A percentile compares a stretch with the other conserved stretches of the same genome.
phyloP scores from a whole-genome alignment of 2,113 vertebrate species.

The Python bivittatus region DNA sequence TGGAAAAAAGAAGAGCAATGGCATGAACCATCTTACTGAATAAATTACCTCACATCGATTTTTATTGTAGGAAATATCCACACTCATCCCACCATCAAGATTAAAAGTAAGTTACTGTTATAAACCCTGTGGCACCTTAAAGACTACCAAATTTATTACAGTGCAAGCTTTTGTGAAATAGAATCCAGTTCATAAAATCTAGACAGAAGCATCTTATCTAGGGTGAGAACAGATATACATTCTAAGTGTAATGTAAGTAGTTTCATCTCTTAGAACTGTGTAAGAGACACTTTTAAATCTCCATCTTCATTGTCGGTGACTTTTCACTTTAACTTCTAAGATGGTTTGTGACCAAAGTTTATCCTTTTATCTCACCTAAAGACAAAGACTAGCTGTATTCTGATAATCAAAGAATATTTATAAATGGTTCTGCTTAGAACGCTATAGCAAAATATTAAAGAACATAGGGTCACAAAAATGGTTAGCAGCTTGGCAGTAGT shows the following conservation, averaged over 20 bases:
- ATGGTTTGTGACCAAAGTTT: neutral
- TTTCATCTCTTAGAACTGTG: neutral
- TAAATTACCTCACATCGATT: neutral
- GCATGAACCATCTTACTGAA: neutral
- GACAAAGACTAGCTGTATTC: neutral
- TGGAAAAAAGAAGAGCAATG: neutral
- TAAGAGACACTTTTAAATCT: neutral
- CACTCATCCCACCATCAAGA: neutral
- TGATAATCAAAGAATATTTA: neutral
- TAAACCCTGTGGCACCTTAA: neutral
- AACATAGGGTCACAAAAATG: neutral
- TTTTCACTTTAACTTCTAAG: neutral
- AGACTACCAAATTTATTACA: neutral
- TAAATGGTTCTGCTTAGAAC: neutral
- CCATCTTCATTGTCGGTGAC: neutral
- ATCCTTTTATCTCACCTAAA: neutral
- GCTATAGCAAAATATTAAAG: neutral
- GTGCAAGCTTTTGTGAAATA: neutral
- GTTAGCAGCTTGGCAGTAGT: neutral
- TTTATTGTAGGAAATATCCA: neutral
- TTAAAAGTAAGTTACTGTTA: conserved; percentile 11
- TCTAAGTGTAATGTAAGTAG: neutral
- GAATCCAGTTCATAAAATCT: neutral
- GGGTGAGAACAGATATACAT: neutral
- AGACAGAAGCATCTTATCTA: neutral